A percentile compares a stretch with the other conserved stretches of the same genome.
Evolutionary conservation across 2,888 invertebrate species (phyloP).

Genomic region (Amblyjoppa fuscipennis): DNA sequence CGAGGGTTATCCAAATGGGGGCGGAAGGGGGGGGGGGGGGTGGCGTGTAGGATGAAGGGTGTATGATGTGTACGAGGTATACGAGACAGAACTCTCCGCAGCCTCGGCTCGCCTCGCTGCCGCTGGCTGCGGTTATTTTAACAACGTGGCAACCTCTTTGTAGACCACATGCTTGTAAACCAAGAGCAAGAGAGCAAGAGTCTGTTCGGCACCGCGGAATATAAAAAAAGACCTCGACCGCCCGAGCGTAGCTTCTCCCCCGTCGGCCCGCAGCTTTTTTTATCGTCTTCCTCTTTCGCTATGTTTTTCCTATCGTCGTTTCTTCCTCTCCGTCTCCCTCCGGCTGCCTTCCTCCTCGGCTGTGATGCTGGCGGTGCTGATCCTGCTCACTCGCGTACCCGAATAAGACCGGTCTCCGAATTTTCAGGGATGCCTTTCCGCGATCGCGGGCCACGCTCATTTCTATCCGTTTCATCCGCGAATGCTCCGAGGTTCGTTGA

Average conservation of each 20-base stretch:
- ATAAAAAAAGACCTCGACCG: conserved; percentile 70
- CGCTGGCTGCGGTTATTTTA: conserved; percentile 84
- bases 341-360: conserved; percentile 33
- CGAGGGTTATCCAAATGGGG: not conserved
- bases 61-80: conserved; percentile 30
- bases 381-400: conserved; percentile 50
- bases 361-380: conserved; percentile 12
- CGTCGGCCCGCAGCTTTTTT: conserved; percentile 57
- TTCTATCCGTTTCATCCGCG: conserved; percentile 30
- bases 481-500: not conserved
- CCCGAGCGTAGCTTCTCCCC: conserved; percentile 59
- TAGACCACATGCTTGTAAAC: conserved; percentile 85
- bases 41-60: conserved; percentile 28
- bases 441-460: conserved; percentile 38
- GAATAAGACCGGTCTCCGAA: conserved; percentile 65
- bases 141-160: conserved; percentile 85
- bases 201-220: conserved; percentile 80
- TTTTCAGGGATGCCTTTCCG: conserved; percentile 54
- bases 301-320: conserved; percentile 46
- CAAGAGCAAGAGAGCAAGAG: conserved; percentile 80
- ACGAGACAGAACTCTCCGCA: conserved; percentile 51
- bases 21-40: conserved; percentile 5
- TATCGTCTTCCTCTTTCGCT: conserved; percentile 65
- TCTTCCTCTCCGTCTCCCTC: conserved; percentile 47
- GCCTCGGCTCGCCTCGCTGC: conserved; percentile 72